Evolutionary conservation across 2,797 vertebrate genomes (phyloP), one percentile per base, ranked within the genome.

Genomic region (Brachyalestes nurse): DNA sequence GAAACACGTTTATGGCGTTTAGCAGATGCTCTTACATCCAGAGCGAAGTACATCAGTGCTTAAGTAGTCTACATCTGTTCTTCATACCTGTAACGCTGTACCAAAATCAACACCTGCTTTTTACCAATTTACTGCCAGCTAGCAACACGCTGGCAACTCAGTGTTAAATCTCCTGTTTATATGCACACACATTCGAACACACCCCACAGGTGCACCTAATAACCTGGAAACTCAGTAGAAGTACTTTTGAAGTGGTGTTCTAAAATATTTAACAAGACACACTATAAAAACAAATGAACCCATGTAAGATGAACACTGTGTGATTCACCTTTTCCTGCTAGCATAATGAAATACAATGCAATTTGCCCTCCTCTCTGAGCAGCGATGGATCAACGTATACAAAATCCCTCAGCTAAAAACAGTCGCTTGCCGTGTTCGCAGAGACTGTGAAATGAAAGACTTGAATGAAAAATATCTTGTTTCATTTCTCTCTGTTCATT

Each of bases 401-500:
- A 34, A 21, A 72, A 72, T 17, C 64, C 49, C 69, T 55, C 14
- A 19, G 2, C 49, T 17, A 51, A 55, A 51, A 71, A 55, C 47
- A 69, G n/a, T 13, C 12, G 58, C n/a, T 64, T 72, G 49, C 23
- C 17, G 14, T 38, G 14, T 49, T 47, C 10, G 19, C 42, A 47
- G 21, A 42, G 12, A 69, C n/a, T 21, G 45, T 25, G 45, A 23
- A 70, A 0, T 49, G 66, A 70, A 70, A 70, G 19, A 25, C 13
- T 49, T 49, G 69, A 72, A 72, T 72, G 21, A 72, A 72, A 53
- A 53, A 55, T 72, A 53, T 55, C 47, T 53, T 16, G 12, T 51
- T 72, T 53, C 47, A 72, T 72, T 34, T 72, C 45, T 72, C 47
- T 19, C 23, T 2, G 2, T 21, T 57, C 28, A n/a, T 55, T 57